Base-by-base conservation (phyloP, 2,113 vertebrate genomes). In the Melanocharis versteri region DNA sequence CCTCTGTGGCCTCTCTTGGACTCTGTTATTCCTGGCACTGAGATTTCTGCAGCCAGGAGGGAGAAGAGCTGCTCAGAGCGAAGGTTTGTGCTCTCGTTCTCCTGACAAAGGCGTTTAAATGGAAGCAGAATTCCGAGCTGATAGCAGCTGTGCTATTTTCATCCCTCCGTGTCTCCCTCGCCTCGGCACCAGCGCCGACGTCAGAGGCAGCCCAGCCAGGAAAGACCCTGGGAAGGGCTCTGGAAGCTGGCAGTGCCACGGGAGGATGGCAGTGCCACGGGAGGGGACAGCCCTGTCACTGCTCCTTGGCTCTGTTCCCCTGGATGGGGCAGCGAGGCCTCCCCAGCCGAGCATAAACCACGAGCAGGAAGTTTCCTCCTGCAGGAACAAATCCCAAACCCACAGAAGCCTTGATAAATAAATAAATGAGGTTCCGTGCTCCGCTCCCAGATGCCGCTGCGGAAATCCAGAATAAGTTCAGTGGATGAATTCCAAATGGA, bases 121-220 rank as follows among this genome's bases (percentile, higher is more conserved):
- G 48, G 78, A 45, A 53, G 20, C n/a, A 64, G 81, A 69, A 54
- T 50, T 69, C 19, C 3, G 21, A 79, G 87, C 70, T 65, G 89
- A 28, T 42, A 79, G 77, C 28, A 79, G 83, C 84, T 42, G 89
- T 42, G 78, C 84, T 96, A 91, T 96, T 96, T 95, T 70, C 88
- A 80, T 94, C 91, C 89, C 28, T n/a, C 61, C 0, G 70, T 76
- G 94, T 94, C 94, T 91, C 94, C 94, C 91, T 91, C 31, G 48
- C 87, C 72, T 81, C 44, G 13, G 91, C 87, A 78, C 35, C 91
- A 58, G 64, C 4, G 0, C 39, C 10, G 2, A 78, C 70, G 37
- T 89, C 95, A 97, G 81, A 84, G 73, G 37, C 83, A 93, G 31
- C 90, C 47, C 50, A 73, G 90, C 18, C 81, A 87, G 89, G 94